Base-by-base conservation (phyloP, 2,113 vertebrate species). In the Nanorana parkeri region DNA sequence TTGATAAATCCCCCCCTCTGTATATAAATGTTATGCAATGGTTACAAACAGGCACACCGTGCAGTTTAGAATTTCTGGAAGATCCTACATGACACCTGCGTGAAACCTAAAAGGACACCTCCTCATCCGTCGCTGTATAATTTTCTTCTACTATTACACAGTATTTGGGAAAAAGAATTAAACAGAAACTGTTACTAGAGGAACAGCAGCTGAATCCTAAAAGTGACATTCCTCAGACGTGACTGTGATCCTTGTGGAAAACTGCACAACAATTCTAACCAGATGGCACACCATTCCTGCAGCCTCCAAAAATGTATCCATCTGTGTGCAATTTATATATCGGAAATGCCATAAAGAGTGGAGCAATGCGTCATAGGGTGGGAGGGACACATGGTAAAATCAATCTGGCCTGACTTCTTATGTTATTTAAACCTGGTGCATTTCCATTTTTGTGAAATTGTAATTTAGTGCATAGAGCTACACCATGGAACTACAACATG, bases 321-420 rank as follows among this genome's bases (percentile, higher is more conserved):
- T 77, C 60, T 77, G 75, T 52, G 23, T 65, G 58, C 19, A 77
- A 77, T 77, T 77, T 77, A 21, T 65, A 51, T n/a, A 24, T 65
- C 13, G 58, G 75, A 77, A 77, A 64, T 77, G 36, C 58, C 60
- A 65, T 51, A 54, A 52, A 64, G 47, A 65, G 16, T 29, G 23
- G 3, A 64, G 64, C 63, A 65, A 51, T 65, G 24, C n/a, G 36
- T 77, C 41, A 65, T 51, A 52, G 17, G 41, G 60, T 77, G 41
- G 75, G 75, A 28, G 75, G 26, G 75, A 20, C 24, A 65, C 21
- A 47, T 63, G 21, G 51, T 41, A 19, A 65, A 65, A 28, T 16
- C 21, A 21, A 5, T 36, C 58, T 65, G 23, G 28, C 55, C 6
- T 77, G 17, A 26, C 32, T 20, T n/a, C n/a, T n/a, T 75, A 8